A percentile compares a stretch with the other conserved stretches of the same genome.
Conservation (phyloP, 2,888 invertebrate genomes). For the Scaptomyza tumidula region DNA sequence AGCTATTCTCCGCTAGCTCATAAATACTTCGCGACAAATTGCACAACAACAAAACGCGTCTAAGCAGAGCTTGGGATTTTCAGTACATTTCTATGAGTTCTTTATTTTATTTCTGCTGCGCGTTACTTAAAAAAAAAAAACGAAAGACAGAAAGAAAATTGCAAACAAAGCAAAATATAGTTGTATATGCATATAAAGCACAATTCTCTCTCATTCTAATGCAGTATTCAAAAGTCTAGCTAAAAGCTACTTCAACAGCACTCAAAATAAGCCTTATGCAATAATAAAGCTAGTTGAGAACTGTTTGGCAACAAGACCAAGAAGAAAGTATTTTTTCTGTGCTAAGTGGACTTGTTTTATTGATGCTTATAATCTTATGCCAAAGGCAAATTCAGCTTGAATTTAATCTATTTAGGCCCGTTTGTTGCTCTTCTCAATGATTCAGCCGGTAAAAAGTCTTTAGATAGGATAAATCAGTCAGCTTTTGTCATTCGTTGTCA, state of each 20-base stretch:
- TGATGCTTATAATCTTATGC: neutral
- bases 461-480: too few relatives aligned
- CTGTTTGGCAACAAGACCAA: neutral
- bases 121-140: constrained; percentile 29
- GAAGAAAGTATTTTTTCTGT: neutral
- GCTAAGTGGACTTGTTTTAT: neutral
- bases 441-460: too few relatives aligned
- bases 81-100: constrained; percentile 5
- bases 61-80: neutral
- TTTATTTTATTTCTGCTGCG: constrained; percentile 43
- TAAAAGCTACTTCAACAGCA: constrained; percentile 13
- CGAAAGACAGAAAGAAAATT: constrained; percentile 20
- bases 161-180: constrained; percentile 32
- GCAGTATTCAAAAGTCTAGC: constrained; percentile 12
- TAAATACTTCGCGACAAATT: constrained; percentile 72
- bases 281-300: neutral
- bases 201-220: neutral
- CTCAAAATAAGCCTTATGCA: neutral
- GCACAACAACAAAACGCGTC: constrained; percentile 35
- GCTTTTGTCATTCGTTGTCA: too few relatives aligned
- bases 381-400: neutral
- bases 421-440: too few relatives aligned
- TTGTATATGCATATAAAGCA: constrained; percentile 6
- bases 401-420: too few relatives aligned
- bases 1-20: constrained; percentile 48